phyloP scores from a whole-genome alignment of 23 tunicate species.

The Pegea sp. region DNA sequence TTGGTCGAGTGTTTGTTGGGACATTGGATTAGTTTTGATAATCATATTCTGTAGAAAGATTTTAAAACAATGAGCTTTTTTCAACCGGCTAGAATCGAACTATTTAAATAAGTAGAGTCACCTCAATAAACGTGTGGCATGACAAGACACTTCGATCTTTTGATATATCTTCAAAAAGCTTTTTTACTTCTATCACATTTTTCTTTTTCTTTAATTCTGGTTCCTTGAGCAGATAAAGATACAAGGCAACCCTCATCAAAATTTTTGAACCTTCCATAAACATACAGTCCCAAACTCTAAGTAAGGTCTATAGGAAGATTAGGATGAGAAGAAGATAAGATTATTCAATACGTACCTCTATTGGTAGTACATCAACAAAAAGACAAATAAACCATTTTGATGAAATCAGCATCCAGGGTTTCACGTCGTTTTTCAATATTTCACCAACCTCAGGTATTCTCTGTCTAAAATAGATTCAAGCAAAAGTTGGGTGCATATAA shows the following conservation, averaged over 20 bases:
- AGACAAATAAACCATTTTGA: conserved; percentile 93
- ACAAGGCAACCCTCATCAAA: conserved; percentile 45
- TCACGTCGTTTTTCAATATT: conserved; percentile 7
- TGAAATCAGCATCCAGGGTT: conserved; percentile 46
- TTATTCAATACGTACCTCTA: conserved; percentile 30
- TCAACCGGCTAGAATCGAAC: too few relatives aligned
- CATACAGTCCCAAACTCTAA: conserved; percentile 81
- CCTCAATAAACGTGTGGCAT: conserved; percentile 70
- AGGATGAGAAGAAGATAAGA: neutral
- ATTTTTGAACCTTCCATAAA: conserved; percentile 74
- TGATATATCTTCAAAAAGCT: conserved; percentile 4
- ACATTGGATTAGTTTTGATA: too few relatives aligned
- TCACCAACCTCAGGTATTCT: conserved; percentile 14
- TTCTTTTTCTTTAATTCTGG: conserved; percentile 5
- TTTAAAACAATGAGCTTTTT: too few relatives aligned
- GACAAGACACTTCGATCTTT: conserved; percentile 17
- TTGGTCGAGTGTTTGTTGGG: too few relatives aligned
- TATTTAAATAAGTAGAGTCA: too few relatives aligned
- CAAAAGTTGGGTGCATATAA: neutral
- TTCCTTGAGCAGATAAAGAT: conserved; percentile 10
- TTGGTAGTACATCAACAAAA: conserved; percentile 61
- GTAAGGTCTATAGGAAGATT: conserved; percentile 39
- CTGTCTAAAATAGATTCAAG: too few relatives aligned
- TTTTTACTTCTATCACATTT: conserved; percentile 24
- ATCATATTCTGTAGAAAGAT: too few relatives aligned